A percentile compares a stretch with the other conserved stretches of the same genome.
Evolutionary conservation across 2,888 invertebrate genomes (phyloP).

Genomic region (Litoditis marina): DNA sequence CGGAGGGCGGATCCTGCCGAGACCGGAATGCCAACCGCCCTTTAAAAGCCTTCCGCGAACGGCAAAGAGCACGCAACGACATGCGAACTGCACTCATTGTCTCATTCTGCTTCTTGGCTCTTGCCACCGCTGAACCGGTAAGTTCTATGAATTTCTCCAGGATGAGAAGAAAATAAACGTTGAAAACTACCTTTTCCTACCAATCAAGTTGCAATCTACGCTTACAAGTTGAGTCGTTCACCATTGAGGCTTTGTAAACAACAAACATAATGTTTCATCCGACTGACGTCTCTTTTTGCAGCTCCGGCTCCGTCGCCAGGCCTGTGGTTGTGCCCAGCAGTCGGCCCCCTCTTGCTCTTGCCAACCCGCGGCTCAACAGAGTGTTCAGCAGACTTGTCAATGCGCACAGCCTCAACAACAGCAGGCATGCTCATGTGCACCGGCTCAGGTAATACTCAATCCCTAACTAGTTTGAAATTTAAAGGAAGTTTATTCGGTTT

Average conservation of each 20-base stretch:
- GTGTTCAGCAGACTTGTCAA: slow-evolving; percentile 28
- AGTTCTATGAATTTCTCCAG: background rate
- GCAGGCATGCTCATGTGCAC: slow-evolving; percentile 10
- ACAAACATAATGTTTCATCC: too few species aligned
- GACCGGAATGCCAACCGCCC: background rate
- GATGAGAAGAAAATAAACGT: too few species aligned
- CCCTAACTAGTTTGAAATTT: too few species aligned
- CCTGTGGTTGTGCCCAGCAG: slow-evolving; percentile 36
- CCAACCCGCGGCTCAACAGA: slow-evolving; percentile 21
- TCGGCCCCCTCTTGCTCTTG: slow-evolving; percentile 24
- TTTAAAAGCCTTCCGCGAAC: too few species aligned
- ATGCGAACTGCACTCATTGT: slow-evolving; percentile 14
- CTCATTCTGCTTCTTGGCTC: slow-evolving; percentile 14
- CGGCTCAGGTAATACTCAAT: too few species aligned
- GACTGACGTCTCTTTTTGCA: too few species aligned
- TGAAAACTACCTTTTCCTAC: too few species aligned
- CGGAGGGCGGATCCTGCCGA: background rate
- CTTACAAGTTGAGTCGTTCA: too few species aligned
- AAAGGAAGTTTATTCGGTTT: too few species aligned
- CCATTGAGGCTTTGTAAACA: too few species aligned
- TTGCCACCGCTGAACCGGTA: slow-evolving; percentile 10
- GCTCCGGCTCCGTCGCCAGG: slow-evolving; percentile 33
- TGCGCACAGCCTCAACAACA: slow-evolving; percentile 32
- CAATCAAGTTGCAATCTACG: too few species aligned
- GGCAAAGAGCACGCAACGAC: too few species aligned